phyloP scores from a whole-genome alignment of 1,140 invertebrate genomes.

The Neodiprion virginianus region DNA sequence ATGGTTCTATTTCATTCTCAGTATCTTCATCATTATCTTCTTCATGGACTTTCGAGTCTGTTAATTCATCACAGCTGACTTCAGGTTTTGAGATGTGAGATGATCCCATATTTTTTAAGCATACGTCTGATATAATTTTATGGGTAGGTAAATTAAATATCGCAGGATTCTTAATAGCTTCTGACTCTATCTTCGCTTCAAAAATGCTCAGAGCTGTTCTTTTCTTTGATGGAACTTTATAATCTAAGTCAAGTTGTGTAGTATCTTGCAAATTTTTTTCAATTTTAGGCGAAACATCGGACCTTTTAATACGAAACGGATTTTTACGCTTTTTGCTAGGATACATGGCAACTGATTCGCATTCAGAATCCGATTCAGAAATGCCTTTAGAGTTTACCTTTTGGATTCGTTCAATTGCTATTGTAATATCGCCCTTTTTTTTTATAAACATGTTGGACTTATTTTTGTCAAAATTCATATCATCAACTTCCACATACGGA shows the following conservation, averaged over 20 bases:
- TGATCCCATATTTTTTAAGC: background rate
- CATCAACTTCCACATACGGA: background rate
- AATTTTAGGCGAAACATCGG: slow-evolving; percentile 9
- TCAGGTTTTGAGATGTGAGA: background rate
- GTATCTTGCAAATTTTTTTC: slow-evolving; percentile 11
- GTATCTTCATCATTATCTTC: slow-evolving; percentile 17
- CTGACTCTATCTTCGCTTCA: slow-evolving; percentile 25
- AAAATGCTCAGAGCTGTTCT: slow-evolving; percentile 35
- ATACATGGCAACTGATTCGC: slow-evolving; percentile 22
- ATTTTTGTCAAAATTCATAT: too few relatives aligned
- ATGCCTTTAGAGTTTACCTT: slow-evolving; percentile 34
- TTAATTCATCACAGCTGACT: slow-evolving; percentile 14
- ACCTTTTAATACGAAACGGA: slow-evolving; percentile 36
- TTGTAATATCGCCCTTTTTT: slow-evolving; percentile 40
- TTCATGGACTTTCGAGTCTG: slow-evolving; percentile 20
- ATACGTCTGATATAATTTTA: background rate
- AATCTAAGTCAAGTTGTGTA: background rate
- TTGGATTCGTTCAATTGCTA: slow-evolving; percentile 44
- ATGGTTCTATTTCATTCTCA: background rate
- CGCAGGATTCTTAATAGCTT: slow-evolving; percentile 6
- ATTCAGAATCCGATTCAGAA: slow-evolving; percentile 36
- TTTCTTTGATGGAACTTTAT: slow-evolving; percentile 10
- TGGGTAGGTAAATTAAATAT: background rate
- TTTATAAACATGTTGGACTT: background rate
- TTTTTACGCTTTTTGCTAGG: slow-evolving; percentile 28